These are phyloP conservation scores for Himalopsyche japonica DNA, from an alignment of 2,888 invertebrate genomes.

Conservation along the genomic window DNA sequence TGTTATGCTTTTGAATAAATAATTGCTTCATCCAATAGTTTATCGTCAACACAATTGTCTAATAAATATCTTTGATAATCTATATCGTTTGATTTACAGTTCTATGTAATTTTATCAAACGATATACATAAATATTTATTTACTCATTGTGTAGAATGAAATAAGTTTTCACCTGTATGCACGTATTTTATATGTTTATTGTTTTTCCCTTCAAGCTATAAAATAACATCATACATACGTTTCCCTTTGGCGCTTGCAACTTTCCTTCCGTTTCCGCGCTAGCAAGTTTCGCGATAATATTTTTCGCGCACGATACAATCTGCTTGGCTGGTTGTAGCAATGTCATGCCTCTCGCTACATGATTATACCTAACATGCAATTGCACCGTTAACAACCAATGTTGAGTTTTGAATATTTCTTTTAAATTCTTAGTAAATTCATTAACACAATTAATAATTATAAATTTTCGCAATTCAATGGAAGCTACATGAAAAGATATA, in stretches of 20 bases:
- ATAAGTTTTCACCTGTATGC: not conserved
- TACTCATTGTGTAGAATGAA: no score
- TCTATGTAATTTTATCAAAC: no score
- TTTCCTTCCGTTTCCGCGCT: constrained; percentile 13
- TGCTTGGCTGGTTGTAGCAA: not conserved
- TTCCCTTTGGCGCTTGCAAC: constrained; percentile 3
- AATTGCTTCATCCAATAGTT: no score
- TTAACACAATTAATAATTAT: no score
- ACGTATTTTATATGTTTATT: not conserved
- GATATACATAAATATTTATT: no score
- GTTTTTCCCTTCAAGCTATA: not conserved
- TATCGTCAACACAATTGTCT: no score
- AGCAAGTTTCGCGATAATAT: not conserved
- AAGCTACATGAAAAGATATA: no score
- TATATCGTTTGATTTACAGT: no score
- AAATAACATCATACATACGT: constrained; percentile 2
- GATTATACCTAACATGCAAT: not conserved
- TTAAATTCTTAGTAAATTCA: not conserved
- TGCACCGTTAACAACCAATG: not conserved
- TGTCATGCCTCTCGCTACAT: not conserved
- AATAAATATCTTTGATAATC: no score
- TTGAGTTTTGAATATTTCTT: not conserved
- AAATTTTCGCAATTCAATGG: no score
- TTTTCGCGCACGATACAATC: not conserved
- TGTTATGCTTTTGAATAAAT: no score